These are phyloP conservation scores for Drosophila takahashii DNA, from an alignment of 1,140 invertebrate genomes.

Conservation along the genomic window DNA sequence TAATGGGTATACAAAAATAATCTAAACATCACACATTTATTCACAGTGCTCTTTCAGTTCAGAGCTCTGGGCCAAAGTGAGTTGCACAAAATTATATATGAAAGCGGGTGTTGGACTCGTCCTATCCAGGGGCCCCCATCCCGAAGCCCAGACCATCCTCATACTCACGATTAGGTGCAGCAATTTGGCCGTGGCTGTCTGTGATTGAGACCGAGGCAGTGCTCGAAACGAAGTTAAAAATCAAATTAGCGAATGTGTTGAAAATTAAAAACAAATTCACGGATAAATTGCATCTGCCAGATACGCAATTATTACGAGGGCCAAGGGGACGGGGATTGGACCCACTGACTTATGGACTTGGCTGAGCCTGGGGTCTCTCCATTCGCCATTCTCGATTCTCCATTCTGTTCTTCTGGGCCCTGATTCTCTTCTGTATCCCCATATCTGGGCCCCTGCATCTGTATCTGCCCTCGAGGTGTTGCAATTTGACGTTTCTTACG, in stretches of 20 bases:
- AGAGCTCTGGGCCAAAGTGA: constrained; percentile 61
- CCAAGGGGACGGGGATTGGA: not conserved
- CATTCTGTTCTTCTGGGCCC: constrained; percentile 45
- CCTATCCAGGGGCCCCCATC: constrained; percentile 39
- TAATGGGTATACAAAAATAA: no score
- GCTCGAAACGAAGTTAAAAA: constrained; percentile 84
- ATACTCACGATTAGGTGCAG: constrained; percentile 76
- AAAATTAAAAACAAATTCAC: constrained; percentile 85
- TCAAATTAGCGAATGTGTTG: constrained; percentile 85
- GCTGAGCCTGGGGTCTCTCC: constrained; percentile 1
- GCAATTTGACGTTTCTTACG: constrained; percentile 84
- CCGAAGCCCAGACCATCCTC: constrained; percentile 15
- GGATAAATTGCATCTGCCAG: constrained; percentile 85
- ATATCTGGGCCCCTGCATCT: constrained; percentile 14
- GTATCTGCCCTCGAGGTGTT: constrained; percentile 78
- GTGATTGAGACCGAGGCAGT: constrained; percentile 81
- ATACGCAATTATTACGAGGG: constrained; percentile 84
- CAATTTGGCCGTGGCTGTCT: constrained; percentile 76
- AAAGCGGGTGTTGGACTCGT: constrained; percentile 74
- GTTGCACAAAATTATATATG: constrained; percentile 80
- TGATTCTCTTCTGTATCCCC: constrained; percentile 15
- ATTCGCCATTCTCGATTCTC: not conserved
- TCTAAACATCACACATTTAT: not conserved
- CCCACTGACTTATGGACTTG: constrained; percentile 72
- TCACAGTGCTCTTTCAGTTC: constrained; percentile 12